A percentile compares a stretch with the other conserved stretches of the same genome.
Evolutionary conservation across 1,140 invertebrate genomes (phyloP).

Genomic region (Drosophila hydei): DNA sequence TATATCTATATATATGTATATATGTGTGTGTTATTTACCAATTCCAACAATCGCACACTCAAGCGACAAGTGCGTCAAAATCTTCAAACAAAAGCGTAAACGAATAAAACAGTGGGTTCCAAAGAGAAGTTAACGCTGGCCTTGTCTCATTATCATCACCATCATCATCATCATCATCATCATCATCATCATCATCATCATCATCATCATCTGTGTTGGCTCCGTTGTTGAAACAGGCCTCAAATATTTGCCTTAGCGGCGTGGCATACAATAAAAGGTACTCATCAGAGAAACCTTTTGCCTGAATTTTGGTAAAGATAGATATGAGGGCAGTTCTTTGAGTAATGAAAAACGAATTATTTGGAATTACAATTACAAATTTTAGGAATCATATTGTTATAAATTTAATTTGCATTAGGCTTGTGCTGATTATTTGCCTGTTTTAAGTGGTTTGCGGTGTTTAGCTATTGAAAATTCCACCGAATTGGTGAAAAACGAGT

Average conservation of each 20-base stretch:
- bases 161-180: conserved; percentile 7
- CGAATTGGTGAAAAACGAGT: too few species aligned
- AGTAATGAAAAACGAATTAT: conserved; percentile 3
- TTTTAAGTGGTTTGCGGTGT: too few species aligned
- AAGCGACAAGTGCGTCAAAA: conserved; percentile 61
- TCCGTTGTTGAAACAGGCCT: conserved; percentile 41
- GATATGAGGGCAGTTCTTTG: conserved; percentile 7
- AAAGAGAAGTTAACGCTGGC: conserved; percentile 16
- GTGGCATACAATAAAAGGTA: conserved; percentile 45
- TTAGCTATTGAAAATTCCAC: too few species aligned
- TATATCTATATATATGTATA: not conserved
- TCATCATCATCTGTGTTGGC: not conserved
- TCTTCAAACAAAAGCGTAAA: conserved; percentile 76
- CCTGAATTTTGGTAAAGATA: not conserved
- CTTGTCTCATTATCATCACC: conserved; percentile 13
- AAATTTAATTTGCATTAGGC: not conserved
- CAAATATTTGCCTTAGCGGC: conserved; percentile 58
- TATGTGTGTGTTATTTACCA: conserved; percentile 14
- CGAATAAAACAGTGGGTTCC: conserved; percentile 47
- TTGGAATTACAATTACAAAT: not conserved
- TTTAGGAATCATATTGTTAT: not conserved
- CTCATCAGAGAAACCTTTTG: conserved; percentile 14
- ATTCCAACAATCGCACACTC: conserved; percentile 16
- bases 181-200: conserved; percentile 17
- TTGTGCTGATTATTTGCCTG: not conserved